A percentile compares a stretch with the other conserved stretches of the same genome.
Conservation (phyloP, 2,797 vertebrate species). For the Smutsia gigantea region DNA sequence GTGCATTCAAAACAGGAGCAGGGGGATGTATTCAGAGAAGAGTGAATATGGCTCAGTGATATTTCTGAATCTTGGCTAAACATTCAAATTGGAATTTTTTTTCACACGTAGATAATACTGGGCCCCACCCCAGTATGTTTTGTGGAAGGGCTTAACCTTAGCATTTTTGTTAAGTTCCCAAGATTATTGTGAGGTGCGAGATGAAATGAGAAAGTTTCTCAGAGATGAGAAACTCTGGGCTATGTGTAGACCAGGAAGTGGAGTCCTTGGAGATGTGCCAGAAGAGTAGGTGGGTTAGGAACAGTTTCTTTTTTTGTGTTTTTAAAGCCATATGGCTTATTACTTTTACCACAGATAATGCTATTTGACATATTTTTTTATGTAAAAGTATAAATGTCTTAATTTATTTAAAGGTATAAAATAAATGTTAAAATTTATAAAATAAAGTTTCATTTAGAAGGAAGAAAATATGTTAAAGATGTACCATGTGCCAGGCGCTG, state of each 20-base stretch:
- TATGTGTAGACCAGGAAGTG: background rate
- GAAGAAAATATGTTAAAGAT: background rate
- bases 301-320: background rate
- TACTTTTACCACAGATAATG: background rate
- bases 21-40: no score
- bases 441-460: background rate
- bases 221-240: background rate
- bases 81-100: background rate
- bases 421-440: background rate
- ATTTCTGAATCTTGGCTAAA: background rate
- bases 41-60: background rate
- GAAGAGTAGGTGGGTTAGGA: background rate
- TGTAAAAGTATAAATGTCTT: background rate
- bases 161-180: background rate
- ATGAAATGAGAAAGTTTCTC: no score
- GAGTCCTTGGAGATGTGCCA: background rate
- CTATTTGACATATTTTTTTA: background rate
- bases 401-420: background rate
- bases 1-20: background rate
- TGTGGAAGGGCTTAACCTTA: background rate
- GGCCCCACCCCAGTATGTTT: background rate
- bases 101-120: background rate
- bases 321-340: background rate
- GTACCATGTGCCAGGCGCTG: background rate
- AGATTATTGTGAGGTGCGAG: background rate